Percentiles rank a stretch among this genome's conserved stretches.
Evolutionary conservation across 2,888 invertebrate species (phyloP).

Genomic region (Yponomeuta evonymella): DNA sequence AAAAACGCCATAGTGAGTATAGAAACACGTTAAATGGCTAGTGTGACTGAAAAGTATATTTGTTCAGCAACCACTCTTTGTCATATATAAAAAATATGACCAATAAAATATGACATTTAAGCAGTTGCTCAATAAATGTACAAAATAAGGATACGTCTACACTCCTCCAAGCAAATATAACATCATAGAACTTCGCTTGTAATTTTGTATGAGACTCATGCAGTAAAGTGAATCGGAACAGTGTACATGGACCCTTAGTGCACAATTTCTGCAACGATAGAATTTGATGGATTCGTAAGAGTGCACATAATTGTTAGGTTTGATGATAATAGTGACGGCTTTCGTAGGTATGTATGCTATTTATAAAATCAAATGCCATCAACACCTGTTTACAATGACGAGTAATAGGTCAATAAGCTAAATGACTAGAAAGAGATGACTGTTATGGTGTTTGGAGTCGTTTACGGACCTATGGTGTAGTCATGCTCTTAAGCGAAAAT

Average conservation of each 20-base stretch:
- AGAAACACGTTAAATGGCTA: slow-evolving; percentile 50
- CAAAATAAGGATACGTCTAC: not conserved
- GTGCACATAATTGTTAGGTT: not conserved
- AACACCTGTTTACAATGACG: not conserved
- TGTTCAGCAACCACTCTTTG: not conserved
- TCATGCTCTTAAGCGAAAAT: not conserved
- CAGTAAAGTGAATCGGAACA: not conserved
- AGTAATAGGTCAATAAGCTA: too few species aligned
- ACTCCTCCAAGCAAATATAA: not conserved
- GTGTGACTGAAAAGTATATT: slow-evolving; percentile 12
- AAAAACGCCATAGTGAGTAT: slow-evolving; percentile 20
- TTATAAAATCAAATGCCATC: not conserved
- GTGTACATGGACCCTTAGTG: not conserved
- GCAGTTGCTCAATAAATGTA: not conserved
- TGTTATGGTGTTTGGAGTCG: too few species aligned
- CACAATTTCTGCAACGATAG: not conserved
- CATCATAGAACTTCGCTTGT: not conserved
- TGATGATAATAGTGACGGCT: not conserved
- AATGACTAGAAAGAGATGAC: too few species aligned
- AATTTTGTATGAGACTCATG: not conserved
- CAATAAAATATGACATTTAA: not conserved
- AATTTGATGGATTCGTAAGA: not conserved
- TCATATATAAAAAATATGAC: not conserved
- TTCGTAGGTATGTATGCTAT: not conserved
- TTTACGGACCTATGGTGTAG: not conserved